Conservation (phyloP, 2,113 vertebrate species). For the Paracanthobrama guichenoti region DNA sequence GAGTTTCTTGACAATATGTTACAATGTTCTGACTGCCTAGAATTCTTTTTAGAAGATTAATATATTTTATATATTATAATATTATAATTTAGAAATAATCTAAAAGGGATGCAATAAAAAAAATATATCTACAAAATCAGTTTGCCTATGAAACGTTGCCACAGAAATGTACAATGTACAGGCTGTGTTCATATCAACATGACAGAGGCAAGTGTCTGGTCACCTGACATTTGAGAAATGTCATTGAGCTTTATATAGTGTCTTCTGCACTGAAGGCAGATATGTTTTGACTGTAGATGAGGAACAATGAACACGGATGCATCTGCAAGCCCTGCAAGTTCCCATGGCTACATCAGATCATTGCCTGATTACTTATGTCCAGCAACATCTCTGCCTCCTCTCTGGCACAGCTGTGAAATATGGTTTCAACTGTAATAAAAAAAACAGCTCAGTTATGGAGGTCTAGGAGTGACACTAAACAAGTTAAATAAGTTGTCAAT, state of each 20-base stretch:
- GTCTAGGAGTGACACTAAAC: background rate
- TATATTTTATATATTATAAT: too few relatives aligned
- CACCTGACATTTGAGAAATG: conserved; percentile 38
- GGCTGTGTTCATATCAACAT: background rate
- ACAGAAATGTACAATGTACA: background rate
- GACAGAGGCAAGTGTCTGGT: background rate
- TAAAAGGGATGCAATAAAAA: background rate
- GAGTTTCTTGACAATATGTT: background rate
- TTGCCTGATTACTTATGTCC: conserved; percentile 35
- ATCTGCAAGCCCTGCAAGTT: conserved; percentile 32
- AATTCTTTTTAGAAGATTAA: background rate
- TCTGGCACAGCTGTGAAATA: conserved; percentile 1
- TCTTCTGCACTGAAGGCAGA: conserved; percentile 19
- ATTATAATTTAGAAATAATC: background rate
- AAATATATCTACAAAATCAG: too few relatives aligned
- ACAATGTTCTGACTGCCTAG: background rate
- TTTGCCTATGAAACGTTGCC: background rate
- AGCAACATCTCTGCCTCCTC: conserved; percentile 1
- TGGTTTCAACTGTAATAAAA: background rate
- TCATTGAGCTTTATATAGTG: conserved; percentile 31
- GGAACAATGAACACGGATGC: conserved; percentile 36
- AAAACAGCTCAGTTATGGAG: background rate
- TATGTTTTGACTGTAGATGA: conserved; percentile 29
- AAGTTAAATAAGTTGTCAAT: background rate
- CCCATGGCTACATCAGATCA: conserved; percentile 52